phyloP scores from a whole-genome alignment of 2,113 vertebrate species.

The Procapra przewalskii region DNA sequence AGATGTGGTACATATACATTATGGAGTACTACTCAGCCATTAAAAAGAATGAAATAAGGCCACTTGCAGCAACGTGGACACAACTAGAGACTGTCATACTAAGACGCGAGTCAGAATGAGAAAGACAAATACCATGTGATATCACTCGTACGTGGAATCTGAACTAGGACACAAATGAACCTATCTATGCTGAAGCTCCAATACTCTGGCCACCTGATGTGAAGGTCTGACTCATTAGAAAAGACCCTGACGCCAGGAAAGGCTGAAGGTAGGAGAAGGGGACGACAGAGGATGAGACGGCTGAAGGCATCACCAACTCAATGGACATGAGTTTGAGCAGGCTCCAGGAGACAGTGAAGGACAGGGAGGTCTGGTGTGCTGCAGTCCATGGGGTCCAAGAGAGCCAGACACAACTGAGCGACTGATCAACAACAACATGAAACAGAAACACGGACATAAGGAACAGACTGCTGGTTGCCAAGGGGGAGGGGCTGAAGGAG shows the following conservation, averaged over 20 bases:
- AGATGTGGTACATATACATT: neutral
- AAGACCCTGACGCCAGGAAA: neutral
- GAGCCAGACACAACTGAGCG: neutral
- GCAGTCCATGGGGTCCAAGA: neutral
- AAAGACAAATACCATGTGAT: neutral
- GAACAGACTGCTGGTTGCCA: neutral
- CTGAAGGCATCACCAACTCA: neutral
- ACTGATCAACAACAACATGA: neutral
- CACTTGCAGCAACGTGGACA: neutral
- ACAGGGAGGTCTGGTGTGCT: neutral
- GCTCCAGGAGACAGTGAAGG: neutral
- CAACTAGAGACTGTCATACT: neutral
- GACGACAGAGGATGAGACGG: rapidly evolving
- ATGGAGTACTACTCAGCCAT: neutral
- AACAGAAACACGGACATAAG: neutral
- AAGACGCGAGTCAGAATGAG: neutral
- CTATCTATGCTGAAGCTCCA: neutral
- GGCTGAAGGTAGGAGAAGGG: neutral
- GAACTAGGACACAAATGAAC: neutral
- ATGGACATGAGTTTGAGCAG: neutral
- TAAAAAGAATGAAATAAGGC: neutral
- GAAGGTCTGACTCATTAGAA: neutral
- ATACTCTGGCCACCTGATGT: neutral
- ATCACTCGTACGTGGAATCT: neutral
- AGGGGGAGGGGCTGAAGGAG: neutral